Evolutionary conservation across 2,797 vertebrate species (phyloP).

Genomic region (Falco columbarius): DNA sequence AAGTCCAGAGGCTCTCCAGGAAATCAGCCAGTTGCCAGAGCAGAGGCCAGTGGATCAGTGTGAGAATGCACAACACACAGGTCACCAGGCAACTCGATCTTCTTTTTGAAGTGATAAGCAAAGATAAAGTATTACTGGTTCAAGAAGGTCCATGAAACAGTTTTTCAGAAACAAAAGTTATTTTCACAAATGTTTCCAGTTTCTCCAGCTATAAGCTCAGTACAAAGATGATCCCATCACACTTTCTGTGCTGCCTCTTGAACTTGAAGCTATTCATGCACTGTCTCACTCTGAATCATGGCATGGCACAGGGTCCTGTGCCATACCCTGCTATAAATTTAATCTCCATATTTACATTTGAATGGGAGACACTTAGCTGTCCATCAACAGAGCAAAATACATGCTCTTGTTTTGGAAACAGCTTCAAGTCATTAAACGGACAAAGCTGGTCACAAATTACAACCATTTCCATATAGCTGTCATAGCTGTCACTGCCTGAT

Average conservation of each 20-base stretch:
- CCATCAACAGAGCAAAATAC: neutral
- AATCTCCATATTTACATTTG: neutral
- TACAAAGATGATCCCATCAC: neutral
- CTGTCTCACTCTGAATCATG: conserved; percentile 22
- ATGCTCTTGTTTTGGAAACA: neutral
- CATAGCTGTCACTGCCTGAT: neutral
- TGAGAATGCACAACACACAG: neutral
- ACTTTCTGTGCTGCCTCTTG: neutral
- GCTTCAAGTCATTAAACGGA: conserved; percentile 13
- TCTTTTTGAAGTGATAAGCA: neutral
- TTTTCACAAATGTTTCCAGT: neutral
- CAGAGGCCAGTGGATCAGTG: neutral
- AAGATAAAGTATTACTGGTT: neutral
- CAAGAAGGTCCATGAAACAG: neutral
- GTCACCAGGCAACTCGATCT: neutral
- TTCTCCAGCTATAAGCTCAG: conserved; percentile 5
- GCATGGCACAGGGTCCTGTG: neutral
- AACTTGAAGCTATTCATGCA: conserved; percentile 8
- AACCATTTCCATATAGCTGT: neutral
- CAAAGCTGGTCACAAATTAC: neutral
- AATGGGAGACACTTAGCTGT: conserved; percentile 10
- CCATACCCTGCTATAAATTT: conserved; percentile 36
- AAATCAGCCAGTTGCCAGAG: neutral
- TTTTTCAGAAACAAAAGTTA: neutral
- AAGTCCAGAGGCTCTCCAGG: neutral